These are phyloP conservation scores for Ylistrum balloti DNA, from an alignment of 1,140 invertebrate species.

Conservation along the genomic window DNA sequence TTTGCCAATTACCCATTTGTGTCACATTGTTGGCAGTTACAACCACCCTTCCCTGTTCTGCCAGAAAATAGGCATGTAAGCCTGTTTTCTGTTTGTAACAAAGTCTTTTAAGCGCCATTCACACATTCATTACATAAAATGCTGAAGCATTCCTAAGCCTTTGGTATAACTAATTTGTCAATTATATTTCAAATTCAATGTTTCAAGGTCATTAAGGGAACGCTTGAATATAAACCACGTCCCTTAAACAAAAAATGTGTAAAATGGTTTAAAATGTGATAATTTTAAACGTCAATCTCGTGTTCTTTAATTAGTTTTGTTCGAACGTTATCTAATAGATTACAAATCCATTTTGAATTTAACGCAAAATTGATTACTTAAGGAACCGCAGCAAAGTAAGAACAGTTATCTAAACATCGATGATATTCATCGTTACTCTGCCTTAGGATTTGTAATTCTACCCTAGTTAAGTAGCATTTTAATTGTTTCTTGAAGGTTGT, in stretches of 20 bases:
- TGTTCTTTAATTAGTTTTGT: slow-evolving; percentile 27
- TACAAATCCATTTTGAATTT: neutral
- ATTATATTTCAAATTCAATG: neutral
- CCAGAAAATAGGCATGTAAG: neutral
- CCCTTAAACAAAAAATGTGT: neutral
- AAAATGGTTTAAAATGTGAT: neutral
- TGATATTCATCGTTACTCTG: neutral
- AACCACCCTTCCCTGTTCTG: neutral
- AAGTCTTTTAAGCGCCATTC: neutral
- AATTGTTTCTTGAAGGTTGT: neutral
- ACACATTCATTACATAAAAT: neutral
- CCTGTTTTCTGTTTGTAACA: neutral
- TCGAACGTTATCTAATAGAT: neutral
- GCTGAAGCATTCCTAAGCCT: neutral
- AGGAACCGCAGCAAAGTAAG: no score
- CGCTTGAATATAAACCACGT: neutral
- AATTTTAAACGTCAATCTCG: slow-evolving; percentile 18
- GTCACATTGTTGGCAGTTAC: neutral
- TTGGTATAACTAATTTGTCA: neutral
- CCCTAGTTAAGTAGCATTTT: neutral
- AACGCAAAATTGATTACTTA: slow-evolving; percentile 1
- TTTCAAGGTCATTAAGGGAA: neutral
- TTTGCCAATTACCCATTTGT: neutral
- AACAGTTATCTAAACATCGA: neutral
- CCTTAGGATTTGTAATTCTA: neutral